Evolutionary conservation across 2,797 vertebrate genomes (phyloP).

Genomic region (Meriones psammophilus): DNA sequence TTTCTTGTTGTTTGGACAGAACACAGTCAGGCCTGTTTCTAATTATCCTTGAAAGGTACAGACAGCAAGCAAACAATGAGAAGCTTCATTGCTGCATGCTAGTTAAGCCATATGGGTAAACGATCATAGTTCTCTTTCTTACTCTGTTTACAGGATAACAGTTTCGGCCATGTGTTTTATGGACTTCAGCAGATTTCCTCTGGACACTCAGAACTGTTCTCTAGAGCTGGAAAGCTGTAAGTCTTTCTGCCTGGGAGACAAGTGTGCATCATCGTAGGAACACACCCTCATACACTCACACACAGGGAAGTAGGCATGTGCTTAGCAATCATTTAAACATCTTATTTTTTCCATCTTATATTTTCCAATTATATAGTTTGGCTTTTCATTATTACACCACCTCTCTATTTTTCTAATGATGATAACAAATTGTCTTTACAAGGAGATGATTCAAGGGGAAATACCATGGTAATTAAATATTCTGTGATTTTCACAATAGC

Average conservation of each 20-base stretch:
- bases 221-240: conserved; percentile 97
- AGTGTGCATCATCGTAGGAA: background rate
- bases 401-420: conserved; percentile 6
- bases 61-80: background rate
- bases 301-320: background rate
- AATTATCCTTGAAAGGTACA: conserved; percentile 63
- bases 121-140: conserved; percentile 56
- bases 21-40: background rate
- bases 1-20: conserved; percentile 53
- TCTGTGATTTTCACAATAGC: conserved; percentile 45
- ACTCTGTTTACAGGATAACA: conserved; percentile 91
- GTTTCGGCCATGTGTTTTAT: conserved; percentile 96
- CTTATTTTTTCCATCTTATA: background rate
- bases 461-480: background rate
- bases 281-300: background rate
- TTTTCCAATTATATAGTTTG: background rate
- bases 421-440: background rate
- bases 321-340: conserved; percentile 4
- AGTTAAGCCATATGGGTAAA: conserved; percentile 2
- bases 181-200: conserved; percentile 97
- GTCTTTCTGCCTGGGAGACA: conserved; percentile 84
- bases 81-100: background rate
- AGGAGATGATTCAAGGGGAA: background rate
- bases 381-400: background rate
- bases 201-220: conserved; percentile 97